Evolutionary conservation across 2,113 vertebrate genomes (phyloP).

Genomic region (Antigone vipio): DNA sequence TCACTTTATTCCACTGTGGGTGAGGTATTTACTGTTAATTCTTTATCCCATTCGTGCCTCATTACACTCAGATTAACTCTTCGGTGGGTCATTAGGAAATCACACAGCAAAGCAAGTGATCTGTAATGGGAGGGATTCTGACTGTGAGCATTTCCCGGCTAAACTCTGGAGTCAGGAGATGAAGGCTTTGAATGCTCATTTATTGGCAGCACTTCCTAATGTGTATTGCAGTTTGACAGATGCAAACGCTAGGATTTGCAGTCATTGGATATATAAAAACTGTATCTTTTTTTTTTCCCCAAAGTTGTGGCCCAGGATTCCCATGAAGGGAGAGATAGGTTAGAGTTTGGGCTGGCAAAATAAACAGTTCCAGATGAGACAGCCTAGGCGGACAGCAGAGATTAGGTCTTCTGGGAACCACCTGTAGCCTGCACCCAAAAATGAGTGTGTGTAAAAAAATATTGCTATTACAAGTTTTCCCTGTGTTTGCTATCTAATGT

Average conservation of each 20-base stretch:
- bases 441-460: neutral
- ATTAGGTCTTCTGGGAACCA: neutral
- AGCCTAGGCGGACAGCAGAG: neutral
- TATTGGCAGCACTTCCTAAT: neutral
- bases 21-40: neutral
- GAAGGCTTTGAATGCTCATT: neutral
- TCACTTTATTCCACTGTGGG: neutral
- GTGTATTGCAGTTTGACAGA: neutral
- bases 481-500: neutral
- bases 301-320: neutral
- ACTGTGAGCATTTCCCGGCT: neutral
- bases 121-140: neutral
- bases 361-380: neutral
- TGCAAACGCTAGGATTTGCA: neutral
- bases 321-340: neutral
- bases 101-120: neutral
- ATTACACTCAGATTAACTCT: neutral
- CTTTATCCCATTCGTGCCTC: neutral
- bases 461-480: neutral
- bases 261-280: neutral
- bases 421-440: neutral
- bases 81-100: neutral
- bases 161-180: neutral
- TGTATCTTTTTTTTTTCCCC: too few relatives aligned
- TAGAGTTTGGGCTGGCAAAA: neutral